A percentile compares a stretch with the other conserved stretches of the same genome.
Conservation (phyloP, 2,888 invertebrate genomes). For the Oasisia sp. region DNA sequence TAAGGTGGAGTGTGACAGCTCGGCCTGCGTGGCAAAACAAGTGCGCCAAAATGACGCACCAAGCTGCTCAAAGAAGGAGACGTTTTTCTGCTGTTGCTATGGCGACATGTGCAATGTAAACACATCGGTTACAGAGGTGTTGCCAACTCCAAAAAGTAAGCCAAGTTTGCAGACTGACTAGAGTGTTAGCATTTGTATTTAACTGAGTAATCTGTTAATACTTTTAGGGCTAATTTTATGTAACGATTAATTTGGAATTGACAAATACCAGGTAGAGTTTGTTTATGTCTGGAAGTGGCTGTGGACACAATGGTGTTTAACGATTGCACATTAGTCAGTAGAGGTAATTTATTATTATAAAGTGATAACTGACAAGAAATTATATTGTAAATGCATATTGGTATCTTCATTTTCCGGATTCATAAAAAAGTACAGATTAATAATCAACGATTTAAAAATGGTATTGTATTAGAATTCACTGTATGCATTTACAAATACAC, state of each 20-base stretch:
- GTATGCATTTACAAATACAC: no score
- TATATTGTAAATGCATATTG: not conserved
- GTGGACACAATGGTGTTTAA: not conserved
- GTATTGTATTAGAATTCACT: no score
- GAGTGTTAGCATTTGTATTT: no score
- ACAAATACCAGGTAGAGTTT: not conserved
- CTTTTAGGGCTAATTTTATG: not conserved
- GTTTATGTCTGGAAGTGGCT: not conserved
- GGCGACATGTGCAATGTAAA: constrained; percentile 82
- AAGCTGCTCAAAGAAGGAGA: not conserved
- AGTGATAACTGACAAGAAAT: not conserved
- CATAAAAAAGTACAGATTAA: no score
- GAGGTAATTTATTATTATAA: not conserved
- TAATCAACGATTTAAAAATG: no score
- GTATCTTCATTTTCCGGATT: not conserved
- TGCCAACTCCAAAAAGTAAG: constrained; percentile 24
- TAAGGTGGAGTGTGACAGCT: not conserved
- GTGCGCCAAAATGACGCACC: not conserved
- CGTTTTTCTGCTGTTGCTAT: constrained; percentile 82
- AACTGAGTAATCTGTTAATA: no score
- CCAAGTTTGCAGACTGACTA: not conserved
- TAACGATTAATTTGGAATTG: not conserved
- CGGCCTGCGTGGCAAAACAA: not conserved
- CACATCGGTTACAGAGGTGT: constrained; percentile 63
- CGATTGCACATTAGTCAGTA: not conserved